Evolutionary conservation across 2,888 invertebrate species (phyloP), one percentile per base, ranked within the genome.

Genomic region (Branchellion lobata): DNA sequence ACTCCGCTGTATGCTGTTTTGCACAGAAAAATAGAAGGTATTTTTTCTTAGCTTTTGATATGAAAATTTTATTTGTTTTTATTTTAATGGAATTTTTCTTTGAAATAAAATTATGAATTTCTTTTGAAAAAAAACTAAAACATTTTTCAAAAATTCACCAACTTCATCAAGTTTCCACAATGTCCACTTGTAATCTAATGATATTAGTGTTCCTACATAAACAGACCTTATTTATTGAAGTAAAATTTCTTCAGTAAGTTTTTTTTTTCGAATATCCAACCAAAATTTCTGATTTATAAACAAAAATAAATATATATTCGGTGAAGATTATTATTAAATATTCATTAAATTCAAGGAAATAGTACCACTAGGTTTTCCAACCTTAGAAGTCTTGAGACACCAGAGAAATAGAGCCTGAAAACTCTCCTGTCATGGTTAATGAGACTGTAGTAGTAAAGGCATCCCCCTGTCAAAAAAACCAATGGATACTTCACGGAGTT

Each of bases 121-220:
- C n/a, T n/a, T n/a, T 34, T 71, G 21, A 33, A 31, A 47, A 47
- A 47, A 1, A 21, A 33, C 18, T 74, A 33, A 31, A 33, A n/a
- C 71, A 31, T 24, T 40, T 31, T 14, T 27, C 31, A 34, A 24
- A 40, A 2, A 29, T 51, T 21, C 33, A 51, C 81, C 79, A 77
- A 85, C 86, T 84, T 91, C 91, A n/a, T 88, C 87, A n/a, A 91
- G 81, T 1, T 89, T 88, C 76, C 89, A 84, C 83, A 90, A 87
- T 11, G 89, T 88, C 87, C 90, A 89, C 84, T 90, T 90, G 85
- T 92, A 92, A 85, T 91, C 91, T 0, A 90, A 76, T 0, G 92
- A 91, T 83, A 92, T 91, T 40, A 88, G 83, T n/a, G 90, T 80
- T 18, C 91, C 91, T 82, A 90, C 89, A 11, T 82, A 76, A n/a